These are phyloP conservation scores for Amblyraja radiata DNA, from an alignment of 2,797 vertebrate species.

Conservation along the genomic window DNA sequence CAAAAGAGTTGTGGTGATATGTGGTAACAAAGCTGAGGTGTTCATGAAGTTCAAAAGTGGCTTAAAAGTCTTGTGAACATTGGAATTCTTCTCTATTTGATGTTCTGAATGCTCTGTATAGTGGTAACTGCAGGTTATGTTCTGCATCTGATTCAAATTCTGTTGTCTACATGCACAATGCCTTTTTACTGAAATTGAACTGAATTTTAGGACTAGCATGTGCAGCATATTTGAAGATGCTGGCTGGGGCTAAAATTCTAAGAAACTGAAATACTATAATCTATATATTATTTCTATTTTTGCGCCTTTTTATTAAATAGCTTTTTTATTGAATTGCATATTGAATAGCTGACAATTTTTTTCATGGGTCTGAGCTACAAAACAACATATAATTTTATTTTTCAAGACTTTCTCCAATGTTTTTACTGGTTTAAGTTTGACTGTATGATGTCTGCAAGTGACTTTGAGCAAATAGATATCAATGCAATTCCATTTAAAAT, in stretches of 20 bases:
- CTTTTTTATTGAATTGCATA: not conserved
- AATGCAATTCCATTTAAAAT: slow-evolving; percentile 6
- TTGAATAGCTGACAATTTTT: not conserved
- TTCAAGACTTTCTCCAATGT: not conserved
- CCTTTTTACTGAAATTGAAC: no score
- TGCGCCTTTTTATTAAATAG: no score
- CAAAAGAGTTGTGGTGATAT: not conserved
- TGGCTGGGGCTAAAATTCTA: no score
- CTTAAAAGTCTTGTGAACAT: not conserved
- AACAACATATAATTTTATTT: not conserved
- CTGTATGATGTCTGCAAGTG: not conserved
- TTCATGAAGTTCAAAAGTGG: not conserved
- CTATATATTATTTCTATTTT: not conserved
- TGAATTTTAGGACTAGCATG: no score
- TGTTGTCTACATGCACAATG: no score
- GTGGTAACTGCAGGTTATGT: no score
- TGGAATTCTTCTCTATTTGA: no score
- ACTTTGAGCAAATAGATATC: not conserved
- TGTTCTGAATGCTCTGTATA: no score
- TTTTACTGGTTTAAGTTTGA: not conserved
- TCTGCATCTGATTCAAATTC: no score
- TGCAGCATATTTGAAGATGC: no score
- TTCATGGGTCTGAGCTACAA: not conserved
- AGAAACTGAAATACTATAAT: not conserved
- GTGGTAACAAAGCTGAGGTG: not conserved